These are phyloP conservation scores for Amiota mariae DNA, from an alignment of 2,888 invertebrate species.

Conservation along the genomic window DNA sequence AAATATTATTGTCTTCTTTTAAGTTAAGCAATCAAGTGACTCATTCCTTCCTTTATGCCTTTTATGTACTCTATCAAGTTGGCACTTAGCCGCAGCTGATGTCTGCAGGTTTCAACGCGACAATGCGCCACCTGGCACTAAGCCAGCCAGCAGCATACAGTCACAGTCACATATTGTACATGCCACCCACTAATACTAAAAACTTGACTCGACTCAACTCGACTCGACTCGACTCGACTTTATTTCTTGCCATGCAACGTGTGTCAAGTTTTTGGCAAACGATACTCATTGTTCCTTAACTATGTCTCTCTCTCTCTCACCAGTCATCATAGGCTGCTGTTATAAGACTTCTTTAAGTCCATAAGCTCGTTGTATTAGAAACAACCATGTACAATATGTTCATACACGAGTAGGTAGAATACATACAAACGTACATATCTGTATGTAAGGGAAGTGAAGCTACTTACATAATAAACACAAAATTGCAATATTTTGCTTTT, in stretches of 20 bases:
- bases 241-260: background rate
- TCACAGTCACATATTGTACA: background rate
- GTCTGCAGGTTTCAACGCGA: constrained; percentile 24
- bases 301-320: no score
- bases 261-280: constrained; percentile 25
- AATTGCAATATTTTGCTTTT: constrained; percentile 4
- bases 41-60: no score
- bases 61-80: background rate
- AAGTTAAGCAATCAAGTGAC: constrained; percentile 21
- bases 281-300: background rate
- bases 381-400: constrained; percentile 26
- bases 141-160: constrained; percentile 9
- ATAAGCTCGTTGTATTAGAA: constrained; percentile 27
- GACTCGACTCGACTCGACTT: background rate
- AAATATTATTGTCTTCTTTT: no score
- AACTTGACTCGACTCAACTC: background rate
- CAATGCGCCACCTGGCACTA: constrained; percentile 22
- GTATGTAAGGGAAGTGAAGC: background rate
- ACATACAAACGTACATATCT: no score
- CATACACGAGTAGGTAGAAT: background rate
- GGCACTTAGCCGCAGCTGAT: constrained; percentile 13
- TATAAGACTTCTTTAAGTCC: constrained; percentile 22
- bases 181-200: background rate
- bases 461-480: constrained; percentile 1
- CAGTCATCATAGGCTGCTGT: constrained; percentile 22